Percentiles rank a stretch among this genome's conserved stretches.
Conservation (phyloP, 2,113 vertebrate genomes). For the Mesembrinibis cayennensis region DNA sequence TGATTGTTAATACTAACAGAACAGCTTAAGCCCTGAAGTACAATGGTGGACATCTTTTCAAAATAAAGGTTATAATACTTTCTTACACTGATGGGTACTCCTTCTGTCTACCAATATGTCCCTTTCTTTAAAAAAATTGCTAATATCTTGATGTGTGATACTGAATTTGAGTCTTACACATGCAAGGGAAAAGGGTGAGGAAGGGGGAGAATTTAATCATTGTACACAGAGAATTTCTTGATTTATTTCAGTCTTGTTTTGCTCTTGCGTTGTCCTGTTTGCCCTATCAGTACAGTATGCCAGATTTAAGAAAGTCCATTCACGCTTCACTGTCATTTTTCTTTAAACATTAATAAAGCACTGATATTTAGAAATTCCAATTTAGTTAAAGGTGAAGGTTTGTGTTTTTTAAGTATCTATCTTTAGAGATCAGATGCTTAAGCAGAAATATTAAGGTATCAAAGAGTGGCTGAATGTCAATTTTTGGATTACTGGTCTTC, state of each 20-base stretch:
- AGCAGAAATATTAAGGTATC: neutral
- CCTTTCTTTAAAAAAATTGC: neutral
- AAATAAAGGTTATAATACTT: neutral
- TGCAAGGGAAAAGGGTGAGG: neutral
- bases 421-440: neutral
- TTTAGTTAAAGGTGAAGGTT: conserved; percentile 12
- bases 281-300: neutral
- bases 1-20: neutral
- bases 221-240: neutral
- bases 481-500: neutral
- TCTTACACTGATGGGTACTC: neutral
- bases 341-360: neutral
- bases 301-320: neutral
- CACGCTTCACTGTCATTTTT: neutral
- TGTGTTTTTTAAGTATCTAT: neutral
- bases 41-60: neutral
- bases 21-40: neutral
- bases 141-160: neutral
- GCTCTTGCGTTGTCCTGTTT: neutral
- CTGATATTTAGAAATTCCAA: conserved; percentile 18
- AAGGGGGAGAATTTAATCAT: neutral
- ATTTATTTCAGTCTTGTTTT: neutral
- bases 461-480: neutral
- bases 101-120: neutral
- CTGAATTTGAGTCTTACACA: neutral